Evolutionary conservation across 2,113 vertebrate species (phyloP), one percentile per base, ranked within the genome.

Genomic region (Datnioides undecimradiatus): DNA sequence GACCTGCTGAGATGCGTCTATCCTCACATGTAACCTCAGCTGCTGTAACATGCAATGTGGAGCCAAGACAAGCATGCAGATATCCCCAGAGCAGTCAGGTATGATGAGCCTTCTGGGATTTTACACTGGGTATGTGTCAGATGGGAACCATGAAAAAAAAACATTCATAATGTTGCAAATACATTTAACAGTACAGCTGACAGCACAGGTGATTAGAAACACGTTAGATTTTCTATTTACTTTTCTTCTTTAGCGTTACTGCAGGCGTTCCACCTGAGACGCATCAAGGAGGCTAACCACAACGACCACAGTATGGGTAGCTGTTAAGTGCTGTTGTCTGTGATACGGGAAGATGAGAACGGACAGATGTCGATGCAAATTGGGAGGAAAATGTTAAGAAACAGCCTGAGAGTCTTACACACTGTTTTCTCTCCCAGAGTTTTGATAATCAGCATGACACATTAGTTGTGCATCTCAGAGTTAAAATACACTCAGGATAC

Each of bases 131-230:
- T 75, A 59, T 85, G 27, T 64, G 8, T 57, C 75, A 81, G 65
- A 88, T 90, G 73, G 68, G 52, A 79, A 58, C 14, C 19, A 14
- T 55, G 1, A 34, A 52, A 68, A 29, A 34, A 52, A 68, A 29
- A 57, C 23, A 27, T 11, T 29, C 7, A 17, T 60, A 11, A n/a
- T 12, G 29, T 21, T 27, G 43, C 4, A 52, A 62, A 68, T 27
- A 36, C 3, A 67, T 49, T 8, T 13, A 76, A 46, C n/a, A 54
- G 8, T 16, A 45, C 36, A 45, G 41, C 4, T 62, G 55, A 29
- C 9, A 16, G 27, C n/a, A n/a, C n/a, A n/a, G n/a, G n/a, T n/a
- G n/a, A n/a, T n/a, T n/a, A n/a, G n/a, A n/a, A n/a, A n/a, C n/a
- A n/a, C n/a, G n/a, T n/a, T n/a, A n/a, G n/a, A n/a, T n/a, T n/a